A percentile compares a stretch with the other conserved stretches of the same genome.
Evolutionary conservation across 1,140 invertebrate species (phyloP).

Genomic region (Nebria ingens): DNA sequence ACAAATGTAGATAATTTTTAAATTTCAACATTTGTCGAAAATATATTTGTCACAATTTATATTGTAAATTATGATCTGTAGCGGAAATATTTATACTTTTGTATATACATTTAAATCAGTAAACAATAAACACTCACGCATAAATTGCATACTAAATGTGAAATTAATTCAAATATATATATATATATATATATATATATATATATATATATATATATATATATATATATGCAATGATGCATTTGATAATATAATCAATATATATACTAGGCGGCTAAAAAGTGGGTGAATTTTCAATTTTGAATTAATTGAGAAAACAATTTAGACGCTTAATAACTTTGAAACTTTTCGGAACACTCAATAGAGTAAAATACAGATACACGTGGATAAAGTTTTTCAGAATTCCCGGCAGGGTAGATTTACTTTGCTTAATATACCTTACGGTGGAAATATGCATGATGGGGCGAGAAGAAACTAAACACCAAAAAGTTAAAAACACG

Average conservation of each 20-base stretch:
- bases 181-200: constrained; percentile 1
- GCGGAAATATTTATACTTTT: no score
- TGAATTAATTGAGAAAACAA: not conserved
- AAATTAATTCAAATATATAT: no score
- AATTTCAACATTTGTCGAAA: no score
- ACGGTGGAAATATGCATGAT: not conserved
- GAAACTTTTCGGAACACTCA: not conserved
- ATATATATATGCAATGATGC: not conserved
- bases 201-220: constrained; percentile 1
- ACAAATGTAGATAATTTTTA: no score
- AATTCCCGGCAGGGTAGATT: not conserved
- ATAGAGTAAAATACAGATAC: not conserved
- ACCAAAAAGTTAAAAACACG: constrained; percentile 8
- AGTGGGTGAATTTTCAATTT: not conserved
- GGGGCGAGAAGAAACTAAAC: not conserved
- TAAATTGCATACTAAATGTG: no score
- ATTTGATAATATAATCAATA: not conserved
- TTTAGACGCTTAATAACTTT: not conserved
- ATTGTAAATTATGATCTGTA: no score
- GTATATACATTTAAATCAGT: no score
- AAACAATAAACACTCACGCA: no score
- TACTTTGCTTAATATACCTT: not conserved
- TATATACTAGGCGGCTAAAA: not conserved
- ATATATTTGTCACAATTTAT: no score
- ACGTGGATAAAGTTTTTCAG: not conserved